Evolutionary conservation across 2,113 vertebrate species (phyloP).

Genomic region (Eulacestoma nigropectus): DNA sequence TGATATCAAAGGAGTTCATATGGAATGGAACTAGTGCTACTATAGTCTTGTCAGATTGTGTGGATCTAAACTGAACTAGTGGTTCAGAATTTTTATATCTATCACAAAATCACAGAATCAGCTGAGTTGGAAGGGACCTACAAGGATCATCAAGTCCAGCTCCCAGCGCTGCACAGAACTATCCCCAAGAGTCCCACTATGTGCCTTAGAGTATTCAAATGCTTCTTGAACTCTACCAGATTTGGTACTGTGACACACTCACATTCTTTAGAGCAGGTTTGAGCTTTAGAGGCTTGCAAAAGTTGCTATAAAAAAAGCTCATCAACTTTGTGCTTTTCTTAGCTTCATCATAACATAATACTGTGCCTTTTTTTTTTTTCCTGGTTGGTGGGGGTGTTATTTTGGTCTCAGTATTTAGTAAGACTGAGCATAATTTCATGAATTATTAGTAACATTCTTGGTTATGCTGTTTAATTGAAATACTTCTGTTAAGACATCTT

Average conservation of each 20-base stretch:
- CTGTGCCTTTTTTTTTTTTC: not conserved
- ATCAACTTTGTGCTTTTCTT: not conserved
- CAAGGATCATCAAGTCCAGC: not conserved
- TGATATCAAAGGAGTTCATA: not conserved
- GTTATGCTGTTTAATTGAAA: not conserved
- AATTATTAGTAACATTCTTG: not conserved
- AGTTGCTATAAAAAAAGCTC: not conserved
- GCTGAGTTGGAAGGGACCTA: not conserved
- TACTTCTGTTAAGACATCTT: not conserved
- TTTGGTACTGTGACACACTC: not conserved
- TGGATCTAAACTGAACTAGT: not conserved
- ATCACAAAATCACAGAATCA: not conserved
- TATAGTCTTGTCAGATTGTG: not conserved
- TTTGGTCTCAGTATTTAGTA: not conserved
- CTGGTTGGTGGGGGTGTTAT: not conserved
- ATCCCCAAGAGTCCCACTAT: too few species aligned
- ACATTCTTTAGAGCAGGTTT: not conserved
- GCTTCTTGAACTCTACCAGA: not conserved
- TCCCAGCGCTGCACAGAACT: not conserved
- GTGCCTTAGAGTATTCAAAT: not conserved
- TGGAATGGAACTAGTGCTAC: not conserved
- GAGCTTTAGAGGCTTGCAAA: not conserved
- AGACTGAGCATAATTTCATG: not conserved
- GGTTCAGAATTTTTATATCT: not conserved
- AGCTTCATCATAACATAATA: not conserved